Conservation (phyloP, 2,888 invertebrate species). For the Xanthostigma xanthostigma region DNA sequence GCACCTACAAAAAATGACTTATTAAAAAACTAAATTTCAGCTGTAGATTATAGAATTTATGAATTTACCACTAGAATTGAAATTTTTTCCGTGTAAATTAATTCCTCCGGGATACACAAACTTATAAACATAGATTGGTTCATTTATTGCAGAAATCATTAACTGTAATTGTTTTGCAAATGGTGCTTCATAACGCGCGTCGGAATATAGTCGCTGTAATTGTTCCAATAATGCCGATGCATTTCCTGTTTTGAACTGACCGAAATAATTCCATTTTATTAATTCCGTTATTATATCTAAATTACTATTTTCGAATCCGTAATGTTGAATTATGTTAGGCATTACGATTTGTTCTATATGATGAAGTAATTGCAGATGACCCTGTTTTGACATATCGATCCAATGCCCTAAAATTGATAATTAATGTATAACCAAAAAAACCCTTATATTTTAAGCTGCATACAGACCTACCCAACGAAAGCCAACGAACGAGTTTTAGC, state of each 20-base stretch:
- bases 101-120: conserved; percentile 34
- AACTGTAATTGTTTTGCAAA: conserved; percentile 37
- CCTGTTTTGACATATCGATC: conserved; percentile 40
- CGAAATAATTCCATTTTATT: conserved; percentile 42
- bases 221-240: conserved; percentile 29
- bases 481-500: too few species aligned
- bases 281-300: conserved; percentile 26
- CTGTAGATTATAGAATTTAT: not conserved
- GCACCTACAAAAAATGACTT: conserved; percentile 32
- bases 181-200: conserved; percentile 39
- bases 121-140: conserved; percentile 38
- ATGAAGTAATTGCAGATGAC: conserved; percentile 35
- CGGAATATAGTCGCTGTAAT: conserved; percentile 38
- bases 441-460: too few species aligned
- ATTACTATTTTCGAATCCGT: conserved; percentile 22
- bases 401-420: conserved; percentile 35
- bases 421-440: not conserved
- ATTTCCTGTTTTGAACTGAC: conserved; percentile 25
- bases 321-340: conserved; percentile 37
- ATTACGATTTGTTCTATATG: conserved; percentile 42
- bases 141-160: conserved; percentile 26
- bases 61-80: conserved; percentile 35
- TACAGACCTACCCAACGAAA: too few species aligned
- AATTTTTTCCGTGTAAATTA: conserved; percentile 28
- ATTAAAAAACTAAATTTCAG: not conserved